phyloP scores from a whole-genome alignment of 2,113 vertebrate species.

The Vimba vimba region DNA sequence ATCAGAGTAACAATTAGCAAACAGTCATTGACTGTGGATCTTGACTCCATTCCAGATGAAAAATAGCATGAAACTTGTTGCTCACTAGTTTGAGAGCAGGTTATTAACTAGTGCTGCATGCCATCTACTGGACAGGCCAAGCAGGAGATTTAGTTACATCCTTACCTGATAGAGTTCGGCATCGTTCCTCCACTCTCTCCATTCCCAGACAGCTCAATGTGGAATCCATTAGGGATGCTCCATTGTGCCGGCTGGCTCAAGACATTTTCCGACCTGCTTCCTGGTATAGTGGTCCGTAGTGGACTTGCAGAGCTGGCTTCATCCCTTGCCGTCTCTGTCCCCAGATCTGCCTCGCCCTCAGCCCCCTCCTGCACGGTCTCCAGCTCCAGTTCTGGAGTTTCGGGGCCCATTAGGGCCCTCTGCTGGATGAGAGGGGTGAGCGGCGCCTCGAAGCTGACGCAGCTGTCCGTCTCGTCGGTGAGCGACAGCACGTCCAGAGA shows the following conservation, averaged over 20 bases:
- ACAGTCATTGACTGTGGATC: slow-evolving; percentile 8
- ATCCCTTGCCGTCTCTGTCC: neutral
- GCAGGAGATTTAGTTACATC: slow-evolving; percentile 3
- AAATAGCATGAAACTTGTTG: neutral
- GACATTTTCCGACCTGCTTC: slow-evolving; percentile 92
- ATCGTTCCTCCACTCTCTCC: slow-evolving; percentile 80
- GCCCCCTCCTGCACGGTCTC: slow-evolving; percentile 79
- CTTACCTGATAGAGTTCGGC: slow-evolving; percentile 89
- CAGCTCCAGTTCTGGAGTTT: slow-evolving; percentile 84
- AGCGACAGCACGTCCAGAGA: slow-evolving; percentile 93
- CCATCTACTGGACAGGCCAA: slow-evolving; percentile 52
- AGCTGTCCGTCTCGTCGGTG: slow-evolving; percentile 96
- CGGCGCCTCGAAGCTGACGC: slow-evolving; percentile 93
- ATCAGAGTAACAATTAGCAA: neutral
- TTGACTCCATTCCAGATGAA: neutral
- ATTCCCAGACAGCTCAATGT: slow-evolving; percentile 70
- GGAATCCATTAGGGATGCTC: slow-evolving; percentile 88
- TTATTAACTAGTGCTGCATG: slow-evolving; percentile 44
- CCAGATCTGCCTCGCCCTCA: slow-evolving; percentile 71
- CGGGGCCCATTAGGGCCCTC: slow-evolving; percentile 86
- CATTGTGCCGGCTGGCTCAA: slow-evolving; percentile 86
- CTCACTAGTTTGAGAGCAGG: slow-evolving; percentile 14
- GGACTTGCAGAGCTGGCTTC: slow-evolving; percentile 82
- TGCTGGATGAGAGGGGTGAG: slow-evolving; percentile 96
- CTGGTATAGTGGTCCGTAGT: slow-evolving; percentile 88